Conservation (phyloP, 2,888 invertebrate genomes). For the Stenichneumon culpator region DNA sequence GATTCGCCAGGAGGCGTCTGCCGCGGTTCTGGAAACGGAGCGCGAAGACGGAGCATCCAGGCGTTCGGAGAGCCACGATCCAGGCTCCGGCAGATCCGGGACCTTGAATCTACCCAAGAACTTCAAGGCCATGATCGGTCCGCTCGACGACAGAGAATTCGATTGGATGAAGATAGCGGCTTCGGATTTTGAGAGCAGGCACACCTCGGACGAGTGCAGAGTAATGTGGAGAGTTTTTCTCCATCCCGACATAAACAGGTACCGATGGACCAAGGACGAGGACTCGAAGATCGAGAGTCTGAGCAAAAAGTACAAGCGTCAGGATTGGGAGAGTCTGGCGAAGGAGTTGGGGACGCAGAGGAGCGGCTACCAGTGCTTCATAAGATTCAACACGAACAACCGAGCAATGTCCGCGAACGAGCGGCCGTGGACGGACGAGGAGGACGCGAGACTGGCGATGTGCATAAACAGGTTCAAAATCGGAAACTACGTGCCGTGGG, state of each 20-base stretch:
- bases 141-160: conserved; percentile 83
- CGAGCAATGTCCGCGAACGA: conserved; percentile 63
- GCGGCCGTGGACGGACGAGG: conserved; percentile 88
- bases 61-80: background rate
- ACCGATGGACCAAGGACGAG: conserved; percentile 86
- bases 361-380: conserved; percentile 90
- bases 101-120: conserved; percentile 71
- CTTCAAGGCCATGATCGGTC: conserved; percentile 74
- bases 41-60: conserved; percentile 18
- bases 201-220: conserved; percentile 88
- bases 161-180: conserved; percentile 88
- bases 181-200: conserved; percentile 86
- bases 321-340: conserved; percentile 90
- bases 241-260: conserved; percentile 89
- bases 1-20: conserved; percentile 85
- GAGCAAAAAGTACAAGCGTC: conserved; percentile 84
- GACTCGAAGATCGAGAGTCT: conserved; percentile 84
- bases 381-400: conserved; percentile 87
- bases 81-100: background rate
- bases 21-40: conserved; percentile 73
- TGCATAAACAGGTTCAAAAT: conserved; percentile 88
- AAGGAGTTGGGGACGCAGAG: conserved; percentile 87
- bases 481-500: conserved; percentile 91
- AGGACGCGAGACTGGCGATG: conserved; percentile 89
- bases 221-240: conserved; percentile 91